phyloP scores from a whole-genome alignment of 2,888 invertebrate species.

The Unio delphinus region DNA sequence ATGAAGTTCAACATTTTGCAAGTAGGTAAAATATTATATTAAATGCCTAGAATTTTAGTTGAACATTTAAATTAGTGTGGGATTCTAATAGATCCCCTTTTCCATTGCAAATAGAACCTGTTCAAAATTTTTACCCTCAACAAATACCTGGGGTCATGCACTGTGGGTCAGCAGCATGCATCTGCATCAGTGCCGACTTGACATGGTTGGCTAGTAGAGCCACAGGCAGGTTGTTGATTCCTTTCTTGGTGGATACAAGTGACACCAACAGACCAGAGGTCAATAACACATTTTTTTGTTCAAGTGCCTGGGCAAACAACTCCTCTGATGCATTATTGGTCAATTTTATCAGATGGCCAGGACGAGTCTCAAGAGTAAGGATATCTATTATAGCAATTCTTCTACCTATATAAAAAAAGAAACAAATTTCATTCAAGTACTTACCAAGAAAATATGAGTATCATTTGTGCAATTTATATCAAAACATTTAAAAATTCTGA shows the following conservation, averaged over 20 bases:
- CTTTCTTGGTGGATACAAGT: slow-evolving; percentile 58
- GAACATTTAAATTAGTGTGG: too few relatives aligned
- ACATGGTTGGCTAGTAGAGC: slow-evolving; percentile 65
- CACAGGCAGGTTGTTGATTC: slow-evolving; percentile 58
- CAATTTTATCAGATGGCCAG: slow-evolving; percentile 60
- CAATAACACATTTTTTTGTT: slow-evolving; percentile 33
- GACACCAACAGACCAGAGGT: slow-evolving; percentile 67
- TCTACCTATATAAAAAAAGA: slow-evolving; percentile 40
- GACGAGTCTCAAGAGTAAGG: slow-evolving; percentile 60
- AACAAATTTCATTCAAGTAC: neutral
- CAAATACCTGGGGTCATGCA: too few relatives aligned
- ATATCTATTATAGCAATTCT: slow-evolving; percentile 58
- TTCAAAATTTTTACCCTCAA: too few relatives aligned
- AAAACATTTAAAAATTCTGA: too few relatives aligned
- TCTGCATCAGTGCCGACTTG: slow-evolving; percentile 54
- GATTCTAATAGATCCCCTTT: too few relatives aligned
- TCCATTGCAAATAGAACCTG: too few relatives aligned
- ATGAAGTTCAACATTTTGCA: too few relatives aligned
- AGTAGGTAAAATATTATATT: too few relatives aligned
- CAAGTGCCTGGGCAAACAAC: slow-evolving; percentile 46
- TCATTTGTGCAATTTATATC: too few relatives aligned
- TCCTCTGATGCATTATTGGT: slow-evolving; percentile 54
- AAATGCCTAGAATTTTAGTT: too few relatives aligned
- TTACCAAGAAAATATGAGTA: too few relatives aligned
- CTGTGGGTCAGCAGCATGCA: slow-evolving; percentile 43